Evolutionary conservation across 2,888 invertebrate genomes (phyloP).

Genomic region (Cyclophora punctaria): DNA sequence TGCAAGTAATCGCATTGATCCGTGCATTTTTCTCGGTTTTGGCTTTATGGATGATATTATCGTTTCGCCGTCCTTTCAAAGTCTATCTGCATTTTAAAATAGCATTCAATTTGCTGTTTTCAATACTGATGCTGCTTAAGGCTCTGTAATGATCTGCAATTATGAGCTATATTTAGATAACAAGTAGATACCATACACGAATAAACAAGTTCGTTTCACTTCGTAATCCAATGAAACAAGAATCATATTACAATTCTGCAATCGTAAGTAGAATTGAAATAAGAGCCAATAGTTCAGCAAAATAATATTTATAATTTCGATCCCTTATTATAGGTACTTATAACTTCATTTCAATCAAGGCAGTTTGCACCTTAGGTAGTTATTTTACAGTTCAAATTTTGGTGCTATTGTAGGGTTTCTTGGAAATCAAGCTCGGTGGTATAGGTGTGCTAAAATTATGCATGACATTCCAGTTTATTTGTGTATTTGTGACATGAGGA

Average conservation of each 20-base stretch:
- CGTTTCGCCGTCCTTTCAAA: background rate
- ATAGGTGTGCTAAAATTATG: slow-evolving; percentile 45
- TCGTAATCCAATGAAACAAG: background rate
- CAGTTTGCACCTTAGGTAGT: background rate
- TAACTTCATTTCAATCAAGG: too few species aligned
- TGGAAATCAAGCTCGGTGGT: slow-evolving; percentile 17
- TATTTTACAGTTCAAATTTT: background rate
- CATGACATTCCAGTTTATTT: slow-evolving; percentile 55
- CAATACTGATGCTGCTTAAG: too few species aligned
- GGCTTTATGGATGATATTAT: too few species aligned
- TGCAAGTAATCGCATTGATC: slow-evolving; percentile 11
- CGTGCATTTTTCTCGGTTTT: too few species aligned
- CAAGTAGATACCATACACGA: too few species aligned
- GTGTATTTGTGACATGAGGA: slow-evolving; percentile 28
- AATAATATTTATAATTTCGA: background rate
- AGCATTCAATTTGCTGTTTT: too few species aligned
- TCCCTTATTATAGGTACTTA: too few species aligned
- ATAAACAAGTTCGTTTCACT: too few species aligned
- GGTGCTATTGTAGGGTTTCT: slow-evolving; percentile 11
- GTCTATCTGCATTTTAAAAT: background rate
- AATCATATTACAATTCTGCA: slow-evolving; percentile 7
- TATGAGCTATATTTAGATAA: too few species aligned
- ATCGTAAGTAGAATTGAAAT: background rate
- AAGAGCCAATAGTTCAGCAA: background rate
- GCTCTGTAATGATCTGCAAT: too few species aligned